A percentile compares a stretch with the other conserved stretches of the same genome.
Evolutionary conservation across 2,888 invertebrate species (phyloP).

Genomic region (Phortica okadai): DNA sequence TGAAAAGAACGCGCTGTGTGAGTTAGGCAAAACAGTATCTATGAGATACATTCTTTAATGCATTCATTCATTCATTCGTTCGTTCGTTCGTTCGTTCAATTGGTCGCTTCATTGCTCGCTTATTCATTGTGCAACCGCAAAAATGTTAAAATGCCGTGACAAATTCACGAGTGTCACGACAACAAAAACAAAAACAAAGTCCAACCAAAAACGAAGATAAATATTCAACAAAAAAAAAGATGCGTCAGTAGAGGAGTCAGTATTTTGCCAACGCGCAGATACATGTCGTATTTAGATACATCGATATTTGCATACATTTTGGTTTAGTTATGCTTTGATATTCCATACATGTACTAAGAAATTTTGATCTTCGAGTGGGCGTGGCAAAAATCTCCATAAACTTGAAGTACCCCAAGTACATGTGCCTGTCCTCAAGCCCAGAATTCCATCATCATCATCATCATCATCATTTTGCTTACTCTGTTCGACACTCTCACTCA

Average conservation of each 20-base stretch:
- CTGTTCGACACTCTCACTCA: too few relatives aligned
- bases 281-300: too few relatives aligned
- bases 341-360: too few relatives aligned
- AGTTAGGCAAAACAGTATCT: slow-evolving; percentile 29
- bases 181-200: slow-evolving; percentile 38
- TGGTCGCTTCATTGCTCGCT: slow-evolving; percentile 1
- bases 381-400: too few relatives aligned
- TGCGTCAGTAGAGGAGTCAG: too few relatives aligned
- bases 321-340: too few relatives aligned
- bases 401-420: too few relatives aligned
- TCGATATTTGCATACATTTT: too few relatives aligned
- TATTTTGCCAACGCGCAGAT: too few relatives aligned
- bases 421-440: background rate
- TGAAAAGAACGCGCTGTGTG: slow-evolving; percentile 34
- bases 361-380: too few relatives aligned
- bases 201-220: slow-evolving; percentile 6
- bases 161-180: slow-evolving; percentile 40
- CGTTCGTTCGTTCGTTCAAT: background rate
- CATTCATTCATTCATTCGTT: background rate
- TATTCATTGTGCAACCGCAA: slow-evolving; percentile 53
- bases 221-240: slow-evolving; percentile 5
- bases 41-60: slow-evolving; percentile 39
- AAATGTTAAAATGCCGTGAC: slow-evolving; percentile 43
- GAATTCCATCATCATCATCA: background rate
- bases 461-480: background rate